A percentile compares a stretch with the other conserved stretches of the same genome.
These are phyloP conservation scores for Sciurus niger DNA, from an alignment of 2,113 vertebrate genomes.

Conservation along the genomic window DNA sequence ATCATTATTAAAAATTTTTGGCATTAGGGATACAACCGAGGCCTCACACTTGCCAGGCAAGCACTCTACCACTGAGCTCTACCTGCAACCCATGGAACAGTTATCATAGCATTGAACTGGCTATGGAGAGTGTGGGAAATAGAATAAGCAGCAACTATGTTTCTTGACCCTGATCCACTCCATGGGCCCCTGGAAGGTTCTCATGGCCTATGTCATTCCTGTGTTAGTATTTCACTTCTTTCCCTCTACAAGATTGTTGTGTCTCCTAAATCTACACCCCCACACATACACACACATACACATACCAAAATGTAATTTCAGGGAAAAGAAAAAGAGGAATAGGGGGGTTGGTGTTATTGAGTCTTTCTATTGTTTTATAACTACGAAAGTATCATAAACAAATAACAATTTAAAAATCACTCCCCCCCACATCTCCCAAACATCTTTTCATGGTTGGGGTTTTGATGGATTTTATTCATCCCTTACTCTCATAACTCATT, in stretches of 20 bases:
- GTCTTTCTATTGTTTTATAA: slow-evolving; percentile 29
- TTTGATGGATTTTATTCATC: background rate
- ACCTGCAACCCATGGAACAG: background rate
- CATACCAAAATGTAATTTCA: background rate
- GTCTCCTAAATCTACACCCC: background rate
- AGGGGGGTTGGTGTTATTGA: background rate
- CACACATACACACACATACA: background rate
- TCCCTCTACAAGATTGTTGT: background rate
- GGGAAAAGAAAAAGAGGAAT: background rate
- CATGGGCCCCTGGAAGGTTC: background rate
- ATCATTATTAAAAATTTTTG: background rate
- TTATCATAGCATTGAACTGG: background rate
- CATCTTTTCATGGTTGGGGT: background rate
- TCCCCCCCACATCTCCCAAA: background rate
- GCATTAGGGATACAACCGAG: background rate
- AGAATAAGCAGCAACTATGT: background rate
- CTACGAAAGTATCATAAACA: slow-evolving; percentile 15
- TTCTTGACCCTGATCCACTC: background rate
- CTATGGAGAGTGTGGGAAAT: background rate
- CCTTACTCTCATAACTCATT: background rate
- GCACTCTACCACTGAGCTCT: background rate
- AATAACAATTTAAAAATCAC: background rate
- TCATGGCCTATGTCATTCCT: background rate
- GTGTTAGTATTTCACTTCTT: background rate
- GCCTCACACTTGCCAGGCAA: background rate